phyloP scores from a whole-genome alignment of 2,113 vertebrate species.

The Pogona vitticeps region DNA sequence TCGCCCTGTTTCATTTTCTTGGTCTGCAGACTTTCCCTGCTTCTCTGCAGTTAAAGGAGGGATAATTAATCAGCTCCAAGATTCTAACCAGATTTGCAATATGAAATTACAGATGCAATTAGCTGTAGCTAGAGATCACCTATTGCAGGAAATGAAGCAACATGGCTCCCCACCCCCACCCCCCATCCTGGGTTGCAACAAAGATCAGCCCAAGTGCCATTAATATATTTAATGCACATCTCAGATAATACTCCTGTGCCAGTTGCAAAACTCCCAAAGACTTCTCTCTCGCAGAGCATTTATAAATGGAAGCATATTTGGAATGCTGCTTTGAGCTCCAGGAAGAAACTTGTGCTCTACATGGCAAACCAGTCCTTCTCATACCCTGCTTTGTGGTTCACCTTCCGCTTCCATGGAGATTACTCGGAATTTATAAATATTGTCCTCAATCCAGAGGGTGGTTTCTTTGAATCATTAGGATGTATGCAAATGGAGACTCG shows the following conservation, averaged over 20 bases:
- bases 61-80: conserved; percentile 38
- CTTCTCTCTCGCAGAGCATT: too few species aligned
- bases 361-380: background rate
- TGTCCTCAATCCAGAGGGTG: too few species aligned
- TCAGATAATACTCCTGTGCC: background rate
- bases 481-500: too few species aligned
- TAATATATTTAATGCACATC: background rate
- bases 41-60: background rate
- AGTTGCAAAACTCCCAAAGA: too few species aligned
- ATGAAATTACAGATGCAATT: conserved; percentile 48
- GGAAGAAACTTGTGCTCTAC: background rate
- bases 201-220: background rate
- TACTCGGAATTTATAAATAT: too few species aligned
- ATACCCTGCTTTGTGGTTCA: too few species aligned
- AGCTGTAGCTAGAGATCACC: conserved; percentile 33
- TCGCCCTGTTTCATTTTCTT: conserved; percentile 10
- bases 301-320: background rate
- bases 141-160: background rate
- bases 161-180: background rate
- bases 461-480: too few species aligned
- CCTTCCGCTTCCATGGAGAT: too few species aligned
- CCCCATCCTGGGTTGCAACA: background rate
- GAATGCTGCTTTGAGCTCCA: background rate
- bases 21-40: background rate
- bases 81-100: conserved; percentile 14